phyloP scores from a whole-genome alignment of 2,797 vertebrate genomes.

The Melanotaenia trifasciata region DNA sequence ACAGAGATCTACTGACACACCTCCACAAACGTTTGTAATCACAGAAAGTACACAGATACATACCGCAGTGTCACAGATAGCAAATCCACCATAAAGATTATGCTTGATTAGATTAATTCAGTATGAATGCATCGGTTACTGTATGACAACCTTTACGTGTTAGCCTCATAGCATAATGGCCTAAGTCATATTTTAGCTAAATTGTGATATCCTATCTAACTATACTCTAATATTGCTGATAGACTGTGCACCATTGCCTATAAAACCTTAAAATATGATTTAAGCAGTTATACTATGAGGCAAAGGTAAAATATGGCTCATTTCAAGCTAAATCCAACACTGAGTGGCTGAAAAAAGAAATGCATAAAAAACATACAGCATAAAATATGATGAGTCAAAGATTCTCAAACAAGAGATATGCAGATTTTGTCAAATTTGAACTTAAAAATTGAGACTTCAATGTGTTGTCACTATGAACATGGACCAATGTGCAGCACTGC shows the following conservation, averaged over 20 bases:
- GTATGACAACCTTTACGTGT: background rate
- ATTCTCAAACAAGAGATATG: background rate
- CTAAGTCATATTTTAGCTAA: too few relatives aligned
- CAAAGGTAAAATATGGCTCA: background rate
- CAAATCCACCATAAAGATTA: background rate
- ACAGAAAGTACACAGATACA: background rate
- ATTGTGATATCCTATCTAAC: too few relatives aligned
- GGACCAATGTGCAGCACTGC: background rate
- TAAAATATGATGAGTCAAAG: background rate
- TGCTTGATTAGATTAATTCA: background rate
- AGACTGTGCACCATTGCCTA: too few relatives aligned
- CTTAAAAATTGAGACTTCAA: background rate
- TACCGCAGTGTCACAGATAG: background rate
- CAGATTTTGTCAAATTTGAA: background rate
- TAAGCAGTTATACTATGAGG: too few relatives aligned
- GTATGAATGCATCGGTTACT: background rate
- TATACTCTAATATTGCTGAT: too few relatives aligned
- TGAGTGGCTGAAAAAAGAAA: too few relatives aligned
- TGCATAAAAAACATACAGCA: background rate
- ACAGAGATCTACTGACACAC: conserved; percentile 82
- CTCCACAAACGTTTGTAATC: conserved; percentile 84
- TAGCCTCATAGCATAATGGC: too few relatives aligned
- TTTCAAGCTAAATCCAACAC: background rate
- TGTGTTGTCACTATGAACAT: background rate
- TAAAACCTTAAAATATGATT: too few relatives aligned